phyloP scores from a whole-genome alignment of 30 jellyfish, hydroid and myxozoan species.

The Clytia hemisphaerica region DNA sequence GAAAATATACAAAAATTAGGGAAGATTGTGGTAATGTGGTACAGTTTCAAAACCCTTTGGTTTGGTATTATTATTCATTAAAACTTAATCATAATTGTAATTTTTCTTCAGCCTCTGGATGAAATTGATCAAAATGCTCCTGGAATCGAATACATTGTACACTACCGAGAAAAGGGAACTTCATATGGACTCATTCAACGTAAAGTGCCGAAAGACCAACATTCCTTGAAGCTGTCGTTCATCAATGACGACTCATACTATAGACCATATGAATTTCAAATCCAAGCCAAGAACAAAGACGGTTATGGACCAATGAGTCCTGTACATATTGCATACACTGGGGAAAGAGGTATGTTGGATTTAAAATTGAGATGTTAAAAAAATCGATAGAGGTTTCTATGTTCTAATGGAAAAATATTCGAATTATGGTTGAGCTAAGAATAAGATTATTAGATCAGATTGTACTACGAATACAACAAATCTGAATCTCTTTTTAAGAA shows the following conservation, averaged over 20 bases:
- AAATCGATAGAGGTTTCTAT: too few relatives aligned
- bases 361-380: neutral
- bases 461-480: too few relatives aligned
- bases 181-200: slow-evolving; percentile 28
- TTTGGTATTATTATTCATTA: neutral
- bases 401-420: too few relatives aligned
- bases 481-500: neutral
- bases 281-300: slow-evolving; percentile 75
- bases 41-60: too few relatives aligned
- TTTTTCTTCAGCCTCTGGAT: slow-evolving; percentile 49
- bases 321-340: slow-evolving; percentile 63
- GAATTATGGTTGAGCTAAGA: too few relatives aligned
- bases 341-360: slow-evolving; percentile 78
- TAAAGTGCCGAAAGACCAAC: slow-evolving; percentile 46
- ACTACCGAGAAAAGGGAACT: slow-evolving; percentile 47
- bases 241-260: slow-evolving; percentile 37
- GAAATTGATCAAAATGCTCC: slow-evolving; percentile 75
- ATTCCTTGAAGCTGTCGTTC: neutral
- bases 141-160: slow-evolving; percentile 55
- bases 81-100: neutral
- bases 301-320: slow-evolving; percentile 92
- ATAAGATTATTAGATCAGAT: too few relatives aligned
- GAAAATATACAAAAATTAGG: too few relatives aligned
- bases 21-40: too few relatives aligned
- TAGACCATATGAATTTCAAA: slow-evolving; percentile 55